These are phyloP conservation scores for Drosophila subquinaria DNA, from an alignment of 2,888 invertebrate species.

Conservation along the genomic window DNA sequence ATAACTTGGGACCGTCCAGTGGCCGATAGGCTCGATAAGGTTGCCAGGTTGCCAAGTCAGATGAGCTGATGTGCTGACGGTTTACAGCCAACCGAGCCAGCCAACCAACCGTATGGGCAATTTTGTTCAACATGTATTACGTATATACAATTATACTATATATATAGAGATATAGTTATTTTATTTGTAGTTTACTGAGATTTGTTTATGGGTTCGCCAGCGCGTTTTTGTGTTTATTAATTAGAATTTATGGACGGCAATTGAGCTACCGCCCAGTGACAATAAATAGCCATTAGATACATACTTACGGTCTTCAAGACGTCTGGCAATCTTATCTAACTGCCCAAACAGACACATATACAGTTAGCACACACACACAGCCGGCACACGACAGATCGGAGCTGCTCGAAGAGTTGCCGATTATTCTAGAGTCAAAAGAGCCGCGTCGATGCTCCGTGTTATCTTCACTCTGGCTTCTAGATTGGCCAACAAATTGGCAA, in stretches of 20 bases:
- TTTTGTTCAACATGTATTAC: constrained; percentile 4
- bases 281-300: constrained; percentile 72
- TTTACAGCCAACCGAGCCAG: constrained; percentile 5
- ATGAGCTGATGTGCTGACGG: constrained; percentile 33
- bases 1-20: constrained; percentile 44
- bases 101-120: constrained; percentile 26
- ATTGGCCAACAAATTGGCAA: constrained; percentile 2
- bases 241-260: constrained; percentile 68
- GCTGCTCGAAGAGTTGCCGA: constrained; percentile 10
- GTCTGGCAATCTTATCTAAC: constrained; percentile 60
- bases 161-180: constrained; percentile 8
- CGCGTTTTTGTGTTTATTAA: constrained; percentile 61
- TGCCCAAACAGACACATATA: neutral
- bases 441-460: constrained; percentile 2
- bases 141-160: neutral
- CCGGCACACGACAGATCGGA: constrained; percentile 49
- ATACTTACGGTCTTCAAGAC: constrained; percentile 46
- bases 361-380: neutral
- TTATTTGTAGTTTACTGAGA: constrained; percentile 16
- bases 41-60: constrained; percentile 26
- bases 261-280: constrained; percentile 54
- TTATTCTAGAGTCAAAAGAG: constrained; percentile 18
- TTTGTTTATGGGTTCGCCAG: constrained; percentile 49
- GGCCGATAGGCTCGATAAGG: constrained; percentile 12
- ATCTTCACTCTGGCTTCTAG: neutral